phyloP scores from a whole-genome alignment of 2,113 vertebrate species.

The Cryptomyrus ogoouensis region DNA sequence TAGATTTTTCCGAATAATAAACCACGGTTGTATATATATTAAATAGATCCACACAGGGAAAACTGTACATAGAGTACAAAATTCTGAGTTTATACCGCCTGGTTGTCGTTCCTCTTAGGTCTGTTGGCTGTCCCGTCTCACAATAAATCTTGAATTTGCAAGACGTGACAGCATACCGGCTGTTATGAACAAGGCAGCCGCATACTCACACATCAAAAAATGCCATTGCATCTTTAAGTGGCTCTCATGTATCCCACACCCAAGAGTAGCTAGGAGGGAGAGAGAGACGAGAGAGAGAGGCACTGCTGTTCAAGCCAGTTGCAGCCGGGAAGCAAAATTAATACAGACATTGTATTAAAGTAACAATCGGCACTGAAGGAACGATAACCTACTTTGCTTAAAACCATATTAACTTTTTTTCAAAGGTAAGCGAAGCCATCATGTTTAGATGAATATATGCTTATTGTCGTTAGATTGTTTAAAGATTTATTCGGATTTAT shows the following conservation, averaged over 20 bases:
- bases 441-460: background rate
- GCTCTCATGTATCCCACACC: constrained; percentile 54
- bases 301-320: constrained; percentile 32
- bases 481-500: background rate
- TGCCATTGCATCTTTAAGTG: constrained; percentile 59
- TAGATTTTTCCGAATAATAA: background rate
- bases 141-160: background rate
- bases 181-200: constrained; percentile 10
- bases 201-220: constrained; percentile 35
- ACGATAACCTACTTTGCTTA: constrained; percentile 10
- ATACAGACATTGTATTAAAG: constrained; percentile 1
- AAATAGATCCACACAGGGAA: background rate
- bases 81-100: background rate
- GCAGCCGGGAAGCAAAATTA: constrained; percentile 19
- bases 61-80: background rate
- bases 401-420: constrained; percentile 28
- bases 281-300: constrained; percentile 29
- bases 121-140: background rate
- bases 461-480: background rate
- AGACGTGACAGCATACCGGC: background rate
- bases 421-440: constrained; percentile 43
- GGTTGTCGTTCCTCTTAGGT: background rate
- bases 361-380: background rate
- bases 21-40: background rate
- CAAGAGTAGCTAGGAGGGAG: constrained; percentile 42